These are phyloP conservation scores for Desmophyllum pertusum DNA, from an alignment of 92 coral and sea anemone genomes.

Conservation along the genomic window DNA sequence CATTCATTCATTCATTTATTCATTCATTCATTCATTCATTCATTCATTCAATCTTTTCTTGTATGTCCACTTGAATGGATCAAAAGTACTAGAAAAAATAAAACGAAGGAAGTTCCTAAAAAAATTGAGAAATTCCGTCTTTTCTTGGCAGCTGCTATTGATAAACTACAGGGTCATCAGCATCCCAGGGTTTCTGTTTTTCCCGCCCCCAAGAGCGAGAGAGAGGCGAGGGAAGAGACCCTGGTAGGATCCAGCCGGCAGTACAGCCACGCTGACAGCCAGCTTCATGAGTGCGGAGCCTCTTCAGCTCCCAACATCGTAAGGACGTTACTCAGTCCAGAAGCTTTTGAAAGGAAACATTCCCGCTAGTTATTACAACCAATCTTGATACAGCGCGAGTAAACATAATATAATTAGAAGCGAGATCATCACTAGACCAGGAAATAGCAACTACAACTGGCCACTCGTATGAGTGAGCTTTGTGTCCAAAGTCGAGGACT, in stretches of 20 bases:
- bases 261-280: no score
- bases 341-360: background rate
- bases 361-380: background rate
- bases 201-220: background rate
- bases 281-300: no score
- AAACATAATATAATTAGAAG: constrained; percentile 17
- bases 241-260: no score
- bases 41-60: no score
- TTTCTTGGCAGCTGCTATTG: background rate
- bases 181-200: background rate
- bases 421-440: background rate
- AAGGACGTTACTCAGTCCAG: background rate
- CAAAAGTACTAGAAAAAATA: background rate
- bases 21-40: no score
- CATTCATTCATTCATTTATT: no score
- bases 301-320: background rate
- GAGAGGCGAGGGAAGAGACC: no score
- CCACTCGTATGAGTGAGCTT: constrained; percentile 29
- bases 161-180: background rate
- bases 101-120: background rate
- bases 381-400: constrained; percentile 27
- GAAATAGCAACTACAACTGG: constrained; percentile 32
- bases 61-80: background rate
- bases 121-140: background rate
- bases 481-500: constrained; percentile 28